phyloP scores from a whole-genome alignment of 2,797 vertebrate species.

The Dryobates pubescens region DNA sequence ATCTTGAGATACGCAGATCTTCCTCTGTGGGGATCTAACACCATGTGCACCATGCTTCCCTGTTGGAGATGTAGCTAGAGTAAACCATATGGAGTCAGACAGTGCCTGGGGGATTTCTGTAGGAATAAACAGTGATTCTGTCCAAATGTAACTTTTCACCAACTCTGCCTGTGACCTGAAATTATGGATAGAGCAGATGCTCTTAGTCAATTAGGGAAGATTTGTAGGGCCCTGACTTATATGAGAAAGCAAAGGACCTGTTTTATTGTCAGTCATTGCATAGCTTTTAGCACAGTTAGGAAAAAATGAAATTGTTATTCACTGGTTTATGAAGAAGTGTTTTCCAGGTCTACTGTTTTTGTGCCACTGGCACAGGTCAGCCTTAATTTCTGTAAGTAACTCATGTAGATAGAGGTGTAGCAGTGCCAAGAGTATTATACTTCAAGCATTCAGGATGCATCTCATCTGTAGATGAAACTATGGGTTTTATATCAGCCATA shows the following conservation, averaged over 20 bases:
- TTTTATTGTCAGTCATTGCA: not conserved
- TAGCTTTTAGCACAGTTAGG: conserved; percentile 2
- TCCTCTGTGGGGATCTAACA: not conserved
- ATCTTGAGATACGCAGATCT: not conserved
- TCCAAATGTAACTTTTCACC: conserved; percentile 39
- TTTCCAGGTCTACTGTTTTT: conserved; percentile 33
- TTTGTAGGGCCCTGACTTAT: not conserved
- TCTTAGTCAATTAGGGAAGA: conserved; percentile 28
- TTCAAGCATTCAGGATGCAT: not conserved
- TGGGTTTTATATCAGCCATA: not conserved
- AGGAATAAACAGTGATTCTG: conserved; percentile 32
- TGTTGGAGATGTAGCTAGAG: conserved; percentile 3
- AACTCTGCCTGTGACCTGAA: conserved; percentile 23
- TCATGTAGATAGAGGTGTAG: not conserved
- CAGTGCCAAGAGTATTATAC: not conserved
- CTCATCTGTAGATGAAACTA: not conserved
- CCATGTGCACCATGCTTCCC: not conserved
- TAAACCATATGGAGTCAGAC: conserved; percentile 48
- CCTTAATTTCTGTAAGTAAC: conserved; percentile 12
- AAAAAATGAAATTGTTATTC: not conserved
- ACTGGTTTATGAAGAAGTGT: not conserved
- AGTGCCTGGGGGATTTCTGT: conserved; percentile 10
- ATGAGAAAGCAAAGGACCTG: not conserved
- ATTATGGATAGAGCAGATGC: conserved; percentile 8
- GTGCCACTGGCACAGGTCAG: conserved; percentile 18